phyloP scores from a whole-genome alignment of 2,888 invertebrate genomes.

The Microctonus aethiopoides region DNA sequence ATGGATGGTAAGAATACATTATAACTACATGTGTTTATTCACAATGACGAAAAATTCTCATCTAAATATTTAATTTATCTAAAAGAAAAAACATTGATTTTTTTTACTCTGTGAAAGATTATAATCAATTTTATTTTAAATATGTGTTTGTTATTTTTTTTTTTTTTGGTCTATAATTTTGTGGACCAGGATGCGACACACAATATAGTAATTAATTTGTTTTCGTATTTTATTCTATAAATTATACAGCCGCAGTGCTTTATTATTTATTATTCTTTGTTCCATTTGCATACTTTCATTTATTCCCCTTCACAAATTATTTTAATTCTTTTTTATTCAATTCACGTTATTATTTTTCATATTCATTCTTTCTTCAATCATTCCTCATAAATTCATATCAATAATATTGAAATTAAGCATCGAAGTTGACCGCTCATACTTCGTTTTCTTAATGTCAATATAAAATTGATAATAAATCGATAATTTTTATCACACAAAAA shows the following conservation, averaged over 20 bases:
- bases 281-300: background rate
- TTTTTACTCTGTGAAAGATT: background rate
- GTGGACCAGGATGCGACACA: background rate
- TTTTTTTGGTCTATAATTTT: background rate
- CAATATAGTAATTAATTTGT: background rate
- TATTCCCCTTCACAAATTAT: background rate
- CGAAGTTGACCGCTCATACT: constrained; percentile 40
- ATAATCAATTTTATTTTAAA: background rate
- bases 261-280: background rate
- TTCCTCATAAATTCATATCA: background rate
- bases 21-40: background rate
- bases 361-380: background rate
- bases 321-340: background rate
- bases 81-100: background rate
- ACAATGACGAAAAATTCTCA: background rate
- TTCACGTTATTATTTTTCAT: background rate
- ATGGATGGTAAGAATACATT: constrained; percentile 5
- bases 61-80: background rate
- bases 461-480: background rate
- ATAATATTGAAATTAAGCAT: constrained; percentile 18
- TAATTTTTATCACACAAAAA: background rate
- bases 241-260: background rate
- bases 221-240: background rate
- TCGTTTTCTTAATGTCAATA: constrained; percentile 23
- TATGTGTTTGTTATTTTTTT: background rate